Conservation (phyloP, 2,888 invertebrate genomes). For the Coleophora deauratella region DNA sequence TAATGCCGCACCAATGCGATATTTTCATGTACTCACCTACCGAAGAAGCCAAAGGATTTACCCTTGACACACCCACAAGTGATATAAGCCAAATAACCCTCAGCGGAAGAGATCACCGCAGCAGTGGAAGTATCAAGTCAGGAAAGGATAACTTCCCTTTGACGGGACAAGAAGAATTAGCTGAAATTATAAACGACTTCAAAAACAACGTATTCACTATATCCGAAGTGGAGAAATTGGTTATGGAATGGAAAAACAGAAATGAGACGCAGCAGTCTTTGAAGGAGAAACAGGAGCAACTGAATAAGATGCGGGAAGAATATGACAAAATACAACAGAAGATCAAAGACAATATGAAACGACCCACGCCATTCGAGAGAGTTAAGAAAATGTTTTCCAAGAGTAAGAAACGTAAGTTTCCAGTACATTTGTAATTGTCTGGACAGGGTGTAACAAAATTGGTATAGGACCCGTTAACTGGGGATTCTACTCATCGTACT, state of each 20-base stretch:
- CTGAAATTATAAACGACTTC: conserved; percentile 91
- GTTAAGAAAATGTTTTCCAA: conserved; percentile 83
- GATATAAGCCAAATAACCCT: conserved; percentile 67
- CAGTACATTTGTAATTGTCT: no score
- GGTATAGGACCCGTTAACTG: no score
- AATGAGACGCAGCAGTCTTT: conserved; percentile 91
- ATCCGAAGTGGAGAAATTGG: conserved; percentile 87
- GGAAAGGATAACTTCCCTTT: conserved; percentile 53
- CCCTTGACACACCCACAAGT: conserved; percentile 64
- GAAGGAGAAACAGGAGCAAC: conserved; percentile 87
- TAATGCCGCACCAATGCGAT: conserved; percentile 57
- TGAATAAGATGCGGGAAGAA: conserved; percentile 85
- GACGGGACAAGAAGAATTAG: conserved; percentile 82
- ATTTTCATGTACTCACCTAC: conserved; percentile 66
- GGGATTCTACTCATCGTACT: no score
- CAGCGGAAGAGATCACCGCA: conserved; percentile 53
- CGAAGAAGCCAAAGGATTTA: conserved; percentile 63
- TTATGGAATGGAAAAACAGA: conserved; percentile 89
- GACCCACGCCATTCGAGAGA: conserved; percentile 86
- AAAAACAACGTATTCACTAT: conserved; percentile 92
- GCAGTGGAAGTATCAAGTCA: conserved; percentile 57
- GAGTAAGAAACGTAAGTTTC: conserved; percentile 68
- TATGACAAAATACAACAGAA: conserved; percentile 88
- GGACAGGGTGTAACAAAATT: no score
- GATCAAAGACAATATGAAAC: conserved; percentile 82